A percentile compares a stretch with the other conserved stretches of the same genome.
Conservation (phyloP, 2,113 vertebrate genomes). For the Rhodinocichla rosea region DNA sequence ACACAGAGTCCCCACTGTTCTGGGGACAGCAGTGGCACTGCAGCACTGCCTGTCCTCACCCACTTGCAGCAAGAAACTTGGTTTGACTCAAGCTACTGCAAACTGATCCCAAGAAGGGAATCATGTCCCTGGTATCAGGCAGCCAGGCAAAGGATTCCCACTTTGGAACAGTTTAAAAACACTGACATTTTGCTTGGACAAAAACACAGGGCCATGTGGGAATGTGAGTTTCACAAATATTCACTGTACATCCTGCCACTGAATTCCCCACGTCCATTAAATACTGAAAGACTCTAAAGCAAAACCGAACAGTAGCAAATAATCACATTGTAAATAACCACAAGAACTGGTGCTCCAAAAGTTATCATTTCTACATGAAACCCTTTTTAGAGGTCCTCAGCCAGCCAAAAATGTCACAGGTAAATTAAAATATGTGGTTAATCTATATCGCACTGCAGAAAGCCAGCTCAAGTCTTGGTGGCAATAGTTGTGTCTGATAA, state of each 20-base stretch:
- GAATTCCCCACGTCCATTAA: not conserved
- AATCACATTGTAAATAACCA: not conserved
- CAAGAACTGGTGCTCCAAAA: not conserved
- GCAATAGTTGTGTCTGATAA: not conserved
- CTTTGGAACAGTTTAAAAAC: not conserved
- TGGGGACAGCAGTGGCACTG: not conserved
- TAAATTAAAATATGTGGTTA: not conserved
- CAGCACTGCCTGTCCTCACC: not conserved
- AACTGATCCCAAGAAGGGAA: not conserved
- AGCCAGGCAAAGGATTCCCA: not conserved
- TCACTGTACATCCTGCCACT: not conserved
- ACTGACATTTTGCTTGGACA: not conserved
- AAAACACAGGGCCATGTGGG: not conserved
- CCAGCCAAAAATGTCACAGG: not conserved
- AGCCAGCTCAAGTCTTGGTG: not conserved
- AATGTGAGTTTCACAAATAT: not conserved
- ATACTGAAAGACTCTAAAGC: not conserved
- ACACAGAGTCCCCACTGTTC: too few relatives aligned
- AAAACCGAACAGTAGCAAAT: not conserved
- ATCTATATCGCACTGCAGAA: not conserved
- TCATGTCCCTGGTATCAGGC: accelerated
- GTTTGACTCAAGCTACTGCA: not conserved
- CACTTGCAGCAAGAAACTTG: not conserved
- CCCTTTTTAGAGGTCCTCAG: not conserved
- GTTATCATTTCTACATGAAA: not conserved